Conservation (phyloP, 2,797 vertebrate species). For the Ciconia nigra region DNA sequence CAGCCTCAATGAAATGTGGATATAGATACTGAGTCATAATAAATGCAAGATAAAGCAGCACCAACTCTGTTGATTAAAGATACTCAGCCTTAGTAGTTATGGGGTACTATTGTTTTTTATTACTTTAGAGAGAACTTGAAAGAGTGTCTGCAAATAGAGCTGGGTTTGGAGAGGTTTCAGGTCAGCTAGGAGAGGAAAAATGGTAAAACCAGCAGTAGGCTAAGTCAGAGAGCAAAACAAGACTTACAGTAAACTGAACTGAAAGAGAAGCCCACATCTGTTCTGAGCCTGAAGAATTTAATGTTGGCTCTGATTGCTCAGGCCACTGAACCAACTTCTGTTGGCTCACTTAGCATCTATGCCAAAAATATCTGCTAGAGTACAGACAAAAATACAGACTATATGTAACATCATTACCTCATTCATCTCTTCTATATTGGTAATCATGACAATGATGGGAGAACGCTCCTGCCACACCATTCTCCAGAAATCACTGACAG, state of each 20-base stretch:
- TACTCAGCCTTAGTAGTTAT: not conserved
- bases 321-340: not conserved
- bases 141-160: not conserved
- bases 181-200: not conserved
- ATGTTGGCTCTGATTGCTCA: not conserved
- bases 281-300: not conserved
- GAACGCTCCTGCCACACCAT: slow-evolving; percentile 97
- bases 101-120: not conserved
- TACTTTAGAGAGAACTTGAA: not conserved
- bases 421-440: slow-evolving; percentile 98
- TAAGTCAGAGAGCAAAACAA: not conserved
- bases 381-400: not conserved
- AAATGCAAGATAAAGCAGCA: not conserved
- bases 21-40: not conserved
- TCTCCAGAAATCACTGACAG: slow-evolving; percentile 97
- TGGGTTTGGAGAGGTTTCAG: not conserved
- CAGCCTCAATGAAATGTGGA: not conserved
- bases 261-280: not conserved
- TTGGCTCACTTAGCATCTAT: not conserved
- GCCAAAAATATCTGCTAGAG: not conserved
- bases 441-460: slow-evolving; percentile 98
- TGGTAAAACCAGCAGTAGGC: not conserved
- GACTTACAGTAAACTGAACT: not conserved
- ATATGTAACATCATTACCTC: slow-evolving; percentile 80
- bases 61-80: not conserved